phyloP scores from a whole-genome alignment of 2,113 vertebrate genomes.

The Pogona vitticeps region DNA sequence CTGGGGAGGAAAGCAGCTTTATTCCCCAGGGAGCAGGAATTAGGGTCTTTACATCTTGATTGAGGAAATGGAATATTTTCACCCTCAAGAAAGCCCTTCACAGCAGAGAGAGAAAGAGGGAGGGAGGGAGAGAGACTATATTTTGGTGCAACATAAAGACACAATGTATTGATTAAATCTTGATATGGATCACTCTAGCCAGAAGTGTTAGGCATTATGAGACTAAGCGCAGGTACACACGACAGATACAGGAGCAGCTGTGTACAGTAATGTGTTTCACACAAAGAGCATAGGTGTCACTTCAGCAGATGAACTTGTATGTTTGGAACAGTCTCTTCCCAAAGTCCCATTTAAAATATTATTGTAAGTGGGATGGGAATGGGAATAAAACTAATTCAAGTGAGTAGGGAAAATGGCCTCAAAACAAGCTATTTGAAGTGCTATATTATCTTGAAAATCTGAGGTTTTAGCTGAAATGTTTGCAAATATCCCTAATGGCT shows the following conservation, averaged over 20 bases:
- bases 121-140: too few relatives aligned
- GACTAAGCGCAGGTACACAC: too few relatives aligned
- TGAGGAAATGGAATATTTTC: too few relatives aligned
- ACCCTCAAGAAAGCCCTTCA: too few relatives aligned
- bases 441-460: not conserved
- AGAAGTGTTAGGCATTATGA: not conserved
- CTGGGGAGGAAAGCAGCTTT: too few relatives aligned
- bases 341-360: not conserved
- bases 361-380: not conserved
- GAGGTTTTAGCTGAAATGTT: not conserved
- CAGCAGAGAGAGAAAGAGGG: too few relatives aligned
- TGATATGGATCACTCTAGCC: not conserved
- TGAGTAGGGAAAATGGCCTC: not conserved
- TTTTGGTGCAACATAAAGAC: too few relatives aligned
- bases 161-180: not conserved
- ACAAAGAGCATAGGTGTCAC: not conserved
- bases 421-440: not conserved
- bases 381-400: too few relatives aligned
- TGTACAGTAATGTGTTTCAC: not conserved
- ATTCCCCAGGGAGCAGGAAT: too few relatives aligned
- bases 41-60: too few relatives aligned
- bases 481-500: not conserved
- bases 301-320: not conserved
- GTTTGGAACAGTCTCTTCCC: too few relatives aligned
- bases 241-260: not conserved